These are phyloP conservation scores for Cololabis saira DNA, from an alignment of 2,113 vertebrate species.

Conservation along the genomic window DNA sequence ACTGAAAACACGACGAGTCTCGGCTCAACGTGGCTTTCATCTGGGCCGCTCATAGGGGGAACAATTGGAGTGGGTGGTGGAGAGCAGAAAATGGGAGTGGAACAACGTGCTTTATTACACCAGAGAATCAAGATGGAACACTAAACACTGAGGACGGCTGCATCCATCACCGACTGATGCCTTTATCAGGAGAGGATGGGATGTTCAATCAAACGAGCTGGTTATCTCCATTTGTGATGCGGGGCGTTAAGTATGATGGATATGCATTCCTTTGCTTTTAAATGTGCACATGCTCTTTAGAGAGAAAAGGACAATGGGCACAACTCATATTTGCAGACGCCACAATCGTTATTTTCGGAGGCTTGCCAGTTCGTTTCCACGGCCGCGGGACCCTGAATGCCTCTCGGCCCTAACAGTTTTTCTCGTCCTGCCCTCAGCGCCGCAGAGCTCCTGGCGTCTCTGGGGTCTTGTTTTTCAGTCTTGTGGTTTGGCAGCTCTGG, in stretches of 20 bases:
- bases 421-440: constrained; percentile 26
- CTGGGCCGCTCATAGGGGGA: constrained; percentile 32
- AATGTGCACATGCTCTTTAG: constrained; percentile 69
- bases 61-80: constrained; percentile 60
- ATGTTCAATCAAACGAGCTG: constrained; percentile 61
- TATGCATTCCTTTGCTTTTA: constrained; percentile 62
- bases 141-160: constrained; percentile 60
- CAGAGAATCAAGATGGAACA: constrained; percentile 66
- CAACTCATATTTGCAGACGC: constrained; percentile 47
- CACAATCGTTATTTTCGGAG: constrained; percentile 53
- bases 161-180: constrained; percentile 69
- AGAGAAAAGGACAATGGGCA: constrained; percentile 56
- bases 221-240: constrained; percentile 61
- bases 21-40: constrained; percentile 40
- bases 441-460: constrained; percentile 52
- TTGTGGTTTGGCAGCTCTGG: constrained; percentile 64
- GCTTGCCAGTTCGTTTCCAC: constrained; percentile 53
- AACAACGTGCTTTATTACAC: constrained; percentile 65
- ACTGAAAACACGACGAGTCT: constrained; percentile 41
- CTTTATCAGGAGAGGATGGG: constrained; percentile 59
- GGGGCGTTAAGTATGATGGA: constrained; percentile 70
- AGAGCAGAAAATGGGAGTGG: constrained; percentile 49
- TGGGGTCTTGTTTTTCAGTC: constrained; percentile 70
- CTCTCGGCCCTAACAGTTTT: constrained; percentile 48
- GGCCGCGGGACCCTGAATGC: constrained; percentile 25